Conservation (phyloP, 2,888 invertebrate genomes). For the Geophilus truncorum region DNA sequence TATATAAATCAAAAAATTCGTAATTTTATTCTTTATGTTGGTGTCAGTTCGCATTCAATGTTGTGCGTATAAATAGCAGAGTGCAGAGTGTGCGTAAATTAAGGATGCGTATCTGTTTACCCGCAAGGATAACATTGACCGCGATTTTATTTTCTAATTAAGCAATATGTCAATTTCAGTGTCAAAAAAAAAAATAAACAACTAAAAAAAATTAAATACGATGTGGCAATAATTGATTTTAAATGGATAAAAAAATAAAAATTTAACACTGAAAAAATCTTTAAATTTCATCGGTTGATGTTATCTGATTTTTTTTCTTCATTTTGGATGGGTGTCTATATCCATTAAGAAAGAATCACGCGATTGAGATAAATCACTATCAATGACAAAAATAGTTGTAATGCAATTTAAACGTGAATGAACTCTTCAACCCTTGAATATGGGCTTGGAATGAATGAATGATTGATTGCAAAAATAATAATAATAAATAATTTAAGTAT, state of each 20-base stretch:
- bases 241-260: not conserved
- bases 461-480: too few species aligned
- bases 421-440: not conserved
- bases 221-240: not conserved
- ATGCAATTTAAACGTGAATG: not conserved
- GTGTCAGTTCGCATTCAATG: not conserved
- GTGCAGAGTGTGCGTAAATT: not conserved
- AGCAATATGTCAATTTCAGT: not conserved
- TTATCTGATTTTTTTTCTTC: not conserved
- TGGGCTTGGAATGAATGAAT: too few species aligned
- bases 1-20: not conserved
- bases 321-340: too few species aligned
- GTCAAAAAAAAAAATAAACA: too few species aligned
- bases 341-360: not conserved
- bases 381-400: not conserved
- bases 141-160: not conserved
- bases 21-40: not conserved
- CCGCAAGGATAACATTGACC: not conserved
- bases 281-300: not conserved
- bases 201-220: not conserved
- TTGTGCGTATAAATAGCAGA: not conserved
- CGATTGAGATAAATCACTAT: not conserved
- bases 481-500: too few species aligned
- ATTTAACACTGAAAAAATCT: not conserved
- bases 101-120: not conserved